phyloP scores from a whole-genome alignment of 2,797 vertebrate species.

The Tamandua tetradactyla region DNA sequence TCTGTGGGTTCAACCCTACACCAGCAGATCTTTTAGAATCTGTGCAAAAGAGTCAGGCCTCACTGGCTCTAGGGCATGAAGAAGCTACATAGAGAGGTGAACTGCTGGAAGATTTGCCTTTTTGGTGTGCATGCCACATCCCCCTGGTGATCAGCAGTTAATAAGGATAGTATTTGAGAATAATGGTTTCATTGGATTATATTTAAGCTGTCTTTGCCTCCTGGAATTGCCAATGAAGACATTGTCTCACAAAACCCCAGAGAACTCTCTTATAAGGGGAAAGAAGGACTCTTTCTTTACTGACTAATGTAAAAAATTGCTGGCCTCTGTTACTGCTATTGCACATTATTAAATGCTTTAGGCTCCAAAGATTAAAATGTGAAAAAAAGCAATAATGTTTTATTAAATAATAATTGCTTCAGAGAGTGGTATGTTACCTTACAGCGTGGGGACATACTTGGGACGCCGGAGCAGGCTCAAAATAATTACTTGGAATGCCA shows the following conservation, averaged over 20 bases:
- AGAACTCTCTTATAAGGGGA: constrained; percentile 93
- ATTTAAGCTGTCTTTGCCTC: constrained; percentile 90
- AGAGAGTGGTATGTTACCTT: constrained; percentile 72
- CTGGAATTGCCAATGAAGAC: constrained; percentile 88
- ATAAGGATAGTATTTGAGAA: background rate
- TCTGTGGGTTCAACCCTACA: background rate
- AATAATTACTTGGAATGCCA: constrained; percentile 88
- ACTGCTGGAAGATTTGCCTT: background rate
- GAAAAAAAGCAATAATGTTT: constrained; percentile 74
- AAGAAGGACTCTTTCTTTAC: constrained; percentile 62
- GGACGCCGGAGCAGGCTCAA: constrained; percentile 87
- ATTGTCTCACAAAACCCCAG: constrained; percentile 85
- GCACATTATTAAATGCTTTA: constrained; percentile 71
- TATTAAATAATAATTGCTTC: constrained; percentile 82
- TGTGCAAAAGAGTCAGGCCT: background rate
- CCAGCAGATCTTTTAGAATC: background rate
- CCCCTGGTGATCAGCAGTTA: background rate
- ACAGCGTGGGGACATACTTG: constrained; percentile 89
- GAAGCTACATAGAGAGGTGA: background rate
- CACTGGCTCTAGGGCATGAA: background rate
- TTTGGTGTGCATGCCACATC: background rate
- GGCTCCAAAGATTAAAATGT: constrained; percentile 77
- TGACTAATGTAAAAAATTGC: constrained; percentile 10
- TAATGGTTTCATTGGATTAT: constrained; percentile 74
- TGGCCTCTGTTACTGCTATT: constrained; percentile 37